phyloP scores from a whole-genome alignment of 2,888 invertebrate species.

The Eupeodes luniger region DNA sequence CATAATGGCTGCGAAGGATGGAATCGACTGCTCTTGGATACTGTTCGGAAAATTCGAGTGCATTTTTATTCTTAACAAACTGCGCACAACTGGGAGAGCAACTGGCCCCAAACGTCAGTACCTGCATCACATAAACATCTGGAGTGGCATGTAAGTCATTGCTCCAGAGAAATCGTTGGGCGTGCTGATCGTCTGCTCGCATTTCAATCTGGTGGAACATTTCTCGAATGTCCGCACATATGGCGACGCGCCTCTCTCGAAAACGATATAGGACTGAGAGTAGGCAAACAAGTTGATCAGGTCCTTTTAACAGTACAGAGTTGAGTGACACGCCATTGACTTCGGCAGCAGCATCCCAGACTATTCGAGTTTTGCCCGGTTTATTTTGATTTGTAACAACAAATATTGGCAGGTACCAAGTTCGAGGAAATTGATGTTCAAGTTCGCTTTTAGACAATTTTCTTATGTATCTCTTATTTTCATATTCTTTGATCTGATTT shows the following conservation, averaged over 20 bases:
- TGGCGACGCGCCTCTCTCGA: conserved; percentile 79
- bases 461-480: not conserved
- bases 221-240: conserved; percentile 78
- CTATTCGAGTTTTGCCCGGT: too few relatives aligned
- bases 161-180: conserved; percentile 79
- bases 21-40: conserved; percentile 39
- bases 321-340: too few relatives aligned
- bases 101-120: conserved; percentile 25
- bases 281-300: conserved; percentile 79
- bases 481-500: conserved; percentile 27
- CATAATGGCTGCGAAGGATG: conserved; percentile 34
- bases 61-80: conserved; percentile 41
- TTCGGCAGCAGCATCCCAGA: too few relatives aligned
- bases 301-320: conserved; percentile 78
- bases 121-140: conserved; percentile 60
- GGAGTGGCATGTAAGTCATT: conserved; percentile 19
- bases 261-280: conserved; percentile 81
- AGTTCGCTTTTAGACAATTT: conserved; percentile 18
- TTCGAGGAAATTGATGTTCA: conserved; percentile 45
- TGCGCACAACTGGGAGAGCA: conserved; percentile 19
- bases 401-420: conserved; percentile 78
- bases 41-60: conserved; percentile 32
- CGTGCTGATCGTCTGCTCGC: conserved; percentile 72
- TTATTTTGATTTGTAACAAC: not conserved
- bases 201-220: conserved; percentile 71